Evolutionary conservation across 2,113 vertebrate species (phyloP), one percentile per base, ranked within the genome.

Genomic region (Erythrocercus mccallii): DNA sequence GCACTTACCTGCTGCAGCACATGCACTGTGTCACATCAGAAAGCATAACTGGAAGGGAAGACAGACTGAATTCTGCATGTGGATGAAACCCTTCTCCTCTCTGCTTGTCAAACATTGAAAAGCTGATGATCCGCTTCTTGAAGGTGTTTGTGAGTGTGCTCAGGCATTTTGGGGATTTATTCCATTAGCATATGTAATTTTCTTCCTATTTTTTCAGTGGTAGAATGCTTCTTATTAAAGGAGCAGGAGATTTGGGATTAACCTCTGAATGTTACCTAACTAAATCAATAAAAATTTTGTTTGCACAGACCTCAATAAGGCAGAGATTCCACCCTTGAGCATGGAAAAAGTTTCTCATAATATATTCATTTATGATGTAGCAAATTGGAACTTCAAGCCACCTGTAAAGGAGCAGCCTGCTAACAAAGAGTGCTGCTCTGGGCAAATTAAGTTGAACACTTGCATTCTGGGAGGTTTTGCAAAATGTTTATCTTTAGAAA

Each of bases 401-500:
- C 24, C 53, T 48, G 4, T 44, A 33, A 69, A 72, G 54, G 37
- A 85, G 35, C 37, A 79, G 31, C 25, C 68, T 45, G 27, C 18
- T 69, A 57, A 45, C 45, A 85, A 81, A 76, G 45, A 65, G 20
- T 16, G 48, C 1, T 1, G 37, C 44, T 71, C 15, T n/a, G 53
- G 64, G 30, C 56, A 42, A 68, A 19, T 62, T 31, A 50, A 51
- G 7, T 23, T 37, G 71, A 77, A 33, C 71, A 25, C n/a, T 92
- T 89, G 74, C 81, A 65, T 88, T 64, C 83, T 95, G 68, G 88
- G 92, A 94, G 47, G 25, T 64, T 84, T 95, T 80, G 53, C 64
- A 92, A 86, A 96, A 58, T 33, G 68, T 96, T 97, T 87, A 87
- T 94, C 78, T 38, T 33, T 6, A 42, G 8, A 60, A 93, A 80